Conservation (phyloP, 2,888 invertebrate genomes). For the Leptodirus hochenwartii region DNA sequence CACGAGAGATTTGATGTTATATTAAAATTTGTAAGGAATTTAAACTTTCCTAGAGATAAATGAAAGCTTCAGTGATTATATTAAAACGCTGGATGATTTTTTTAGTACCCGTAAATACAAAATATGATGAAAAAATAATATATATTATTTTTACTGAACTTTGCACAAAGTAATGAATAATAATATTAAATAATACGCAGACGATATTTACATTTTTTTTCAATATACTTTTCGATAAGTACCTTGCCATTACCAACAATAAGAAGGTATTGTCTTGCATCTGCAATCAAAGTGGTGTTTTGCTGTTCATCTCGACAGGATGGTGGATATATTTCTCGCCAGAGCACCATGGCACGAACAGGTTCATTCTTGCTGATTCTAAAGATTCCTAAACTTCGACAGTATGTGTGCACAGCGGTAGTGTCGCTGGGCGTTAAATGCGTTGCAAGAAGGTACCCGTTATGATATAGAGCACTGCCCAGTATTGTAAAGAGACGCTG, state of each 20-base stretch:
- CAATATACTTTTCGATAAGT: slow-evolving; percentile 9
- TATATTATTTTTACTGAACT: too few relatives aligned
- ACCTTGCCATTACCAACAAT: slow-evolving; percentile 49
- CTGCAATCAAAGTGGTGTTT: slow-evolving; percentile 29
- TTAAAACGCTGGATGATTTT: too few relatives aligned
- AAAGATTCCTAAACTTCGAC: slow-evolving; percentile 56
- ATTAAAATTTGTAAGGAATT: too few relatives aligned
- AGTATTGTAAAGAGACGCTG: slow-evolving; percentile 44
- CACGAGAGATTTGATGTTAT: too few relatives aligned
- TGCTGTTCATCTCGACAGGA: slow-evolving; percentile 23
- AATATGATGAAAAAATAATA: too few relatives aligned
- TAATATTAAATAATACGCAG: too few relatives aligned
- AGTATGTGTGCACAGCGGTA: slow-evolving; percentile 54
- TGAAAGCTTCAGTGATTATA: too few relatives aligned
- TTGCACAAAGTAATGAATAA: too few relatives aligned
- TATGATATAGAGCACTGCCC: slow-evolving; percentile 33
- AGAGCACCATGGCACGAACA: slow-evolving; percentile 52
- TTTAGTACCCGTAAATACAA: too few relatives aligned
- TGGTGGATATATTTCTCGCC: slow-evolving; percentile 54
- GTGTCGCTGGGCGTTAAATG: slow-evolving; percentile 61
- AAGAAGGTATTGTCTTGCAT: slow-evolving; percentile 53
- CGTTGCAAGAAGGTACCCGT: slow-evolving; percentile 56
- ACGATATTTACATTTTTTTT: background rate
- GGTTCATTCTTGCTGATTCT: slow-evolving; percentile 45
- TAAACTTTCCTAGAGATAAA: too few relatives aligned